Evolutionary conservation across 64 coral and sea anemone genomes (phyloP).

Genomic region (Orbicella faveolata): DNA sequence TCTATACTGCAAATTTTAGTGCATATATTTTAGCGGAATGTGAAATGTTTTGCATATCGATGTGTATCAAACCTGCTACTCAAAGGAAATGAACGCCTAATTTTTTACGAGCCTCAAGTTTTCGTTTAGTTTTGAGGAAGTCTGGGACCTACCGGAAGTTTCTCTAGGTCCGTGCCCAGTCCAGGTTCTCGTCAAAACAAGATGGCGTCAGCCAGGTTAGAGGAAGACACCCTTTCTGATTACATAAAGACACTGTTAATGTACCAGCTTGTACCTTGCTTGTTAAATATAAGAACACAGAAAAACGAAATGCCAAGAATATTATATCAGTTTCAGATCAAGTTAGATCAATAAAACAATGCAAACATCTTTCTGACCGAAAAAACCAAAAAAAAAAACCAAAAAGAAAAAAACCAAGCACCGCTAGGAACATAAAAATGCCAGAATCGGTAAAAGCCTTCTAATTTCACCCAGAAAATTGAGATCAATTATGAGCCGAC

Average conservation of each 20-base stretch:
- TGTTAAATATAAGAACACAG: no score
- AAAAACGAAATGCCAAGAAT: background rate
- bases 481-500: no score
- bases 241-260: background rate
- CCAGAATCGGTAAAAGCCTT: no score
- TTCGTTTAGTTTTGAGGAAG: background rate
- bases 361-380: no score
- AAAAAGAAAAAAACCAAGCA: no score
- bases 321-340: background rate
- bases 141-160: background rate
- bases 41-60: background rate
- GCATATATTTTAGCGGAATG: background rate
- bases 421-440: no score
- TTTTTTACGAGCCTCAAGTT: background rate
- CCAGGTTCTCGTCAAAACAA: slow-evolving; percentile 4
- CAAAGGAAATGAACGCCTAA: background rate
- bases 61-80: background rate
- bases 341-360: no score
- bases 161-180: background rate
- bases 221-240: background rate
- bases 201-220: background rate
- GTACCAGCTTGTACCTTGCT: no score
- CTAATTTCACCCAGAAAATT: background rate
- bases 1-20: no score
- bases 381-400: no score